Conservation (phyloP, 1,140 invertebrate genomes). For the Panagrolaimus sp. region DNA sequence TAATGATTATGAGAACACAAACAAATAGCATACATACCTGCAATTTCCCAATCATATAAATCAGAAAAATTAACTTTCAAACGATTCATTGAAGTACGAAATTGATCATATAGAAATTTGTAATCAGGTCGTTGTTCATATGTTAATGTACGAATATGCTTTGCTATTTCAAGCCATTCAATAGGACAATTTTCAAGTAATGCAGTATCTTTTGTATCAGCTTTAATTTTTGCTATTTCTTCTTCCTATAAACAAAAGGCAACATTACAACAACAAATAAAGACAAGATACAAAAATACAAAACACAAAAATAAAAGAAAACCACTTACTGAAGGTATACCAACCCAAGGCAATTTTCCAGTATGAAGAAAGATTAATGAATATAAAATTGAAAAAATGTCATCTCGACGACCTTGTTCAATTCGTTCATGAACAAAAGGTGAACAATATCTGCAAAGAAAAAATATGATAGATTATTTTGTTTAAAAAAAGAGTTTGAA, state of each 20-base stretch:
- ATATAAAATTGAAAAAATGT: slow-evolving; percentile 32
- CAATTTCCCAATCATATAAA: slow-evolving; percentile 26
- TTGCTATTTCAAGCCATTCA: slow-evolving; percentile 15
- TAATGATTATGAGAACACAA: too few relatives aligned
- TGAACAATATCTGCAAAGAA: slow-evolving; percentile 35
- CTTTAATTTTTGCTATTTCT: not conserved
- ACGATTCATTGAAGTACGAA: slow-evolving; percentile 16
- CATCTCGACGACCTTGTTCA: slow-evolving; percentile 43
- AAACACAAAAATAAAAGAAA: too few relatives aligned
- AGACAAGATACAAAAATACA: too few relatives aligned
- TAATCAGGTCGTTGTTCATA: slow-evolving; percentile 27
- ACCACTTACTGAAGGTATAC: slow-evolving; percentile 9
- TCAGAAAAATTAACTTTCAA: slow-evolving; percentile 17
- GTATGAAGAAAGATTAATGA: slow-evolving; percentile 6
- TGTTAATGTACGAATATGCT: slow-evolving; percentile 17
- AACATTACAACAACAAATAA: too few relatives aligned
- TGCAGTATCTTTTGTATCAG: not conserved
- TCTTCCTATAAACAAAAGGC: not conserved
- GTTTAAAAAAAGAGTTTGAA: not conserved
- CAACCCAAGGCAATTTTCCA: slow-evolving; percentile 18
- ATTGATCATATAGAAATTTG: slow-evolving; percentile 22
- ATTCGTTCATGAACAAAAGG: slow-evolving; percentile 30
- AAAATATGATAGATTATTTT: not conserved
- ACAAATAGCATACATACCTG: too few relatives aligned
- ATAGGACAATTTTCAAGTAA: slow-evolving; percentile 17